Percentiles rank a stretch among this genome's conserved stretches.
Conservation (phyloP, 2,888 invertebrate genomes). For the Netelia melanura region DNA sequence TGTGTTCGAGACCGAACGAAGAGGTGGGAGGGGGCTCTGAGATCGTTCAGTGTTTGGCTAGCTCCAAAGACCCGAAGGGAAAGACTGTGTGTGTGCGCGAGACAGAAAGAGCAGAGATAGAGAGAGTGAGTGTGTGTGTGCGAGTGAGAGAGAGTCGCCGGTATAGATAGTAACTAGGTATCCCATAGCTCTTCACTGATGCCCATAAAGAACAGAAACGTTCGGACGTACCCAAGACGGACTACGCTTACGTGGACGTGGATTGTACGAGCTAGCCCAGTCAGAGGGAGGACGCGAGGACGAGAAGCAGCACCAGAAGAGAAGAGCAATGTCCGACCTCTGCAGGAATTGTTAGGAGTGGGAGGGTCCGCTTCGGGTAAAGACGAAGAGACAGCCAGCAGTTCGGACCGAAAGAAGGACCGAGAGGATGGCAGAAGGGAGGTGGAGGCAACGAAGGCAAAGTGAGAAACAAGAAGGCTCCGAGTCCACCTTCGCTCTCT, state of each 20-base stretch:
- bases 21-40: constrained; percentile 17
- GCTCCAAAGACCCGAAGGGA: constrained; percentile 32
- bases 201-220: constrained; percentile 81
- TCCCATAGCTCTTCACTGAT: constrained; percentile 78
- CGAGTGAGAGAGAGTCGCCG: constrained; percentile 69
- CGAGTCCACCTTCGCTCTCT: constrained; percentile 50
- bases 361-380: constrained; percentile 54
- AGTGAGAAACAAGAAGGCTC: constrained; percentile 58
- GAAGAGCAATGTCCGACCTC: constrained; percentile 57
- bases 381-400: constrained; percentile 53
- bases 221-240: constrained; percentile 81
- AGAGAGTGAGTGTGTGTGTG: constrained; percentile 65
- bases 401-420: constrained; percentile 57
- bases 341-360: constrained; percentile 59
- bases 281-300: constrained; percentile 50
- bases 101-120: constrained; percentile 54
- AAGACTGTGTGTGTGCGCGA: constrained; percentile 22
- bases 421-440: constrained; percentile 36
- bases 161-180: constrained; percentile 78
- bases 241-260: constrained; percentile 80
- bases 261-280: constrained; percentile 71
- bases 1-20: constrained; percentile 28
- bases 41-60: constrained; percentile 55
- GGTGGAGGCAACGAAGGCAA: constrained; percentile 42
- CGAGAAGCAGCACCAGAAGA: constrained; percentile 50